Percentiles rank a stretch among this genome's conserved stretches.
Evolutionary conservation across 2,797 vertebrate genomes (phyloP).

Genomic region (Amblyraja radiata): DNA sequence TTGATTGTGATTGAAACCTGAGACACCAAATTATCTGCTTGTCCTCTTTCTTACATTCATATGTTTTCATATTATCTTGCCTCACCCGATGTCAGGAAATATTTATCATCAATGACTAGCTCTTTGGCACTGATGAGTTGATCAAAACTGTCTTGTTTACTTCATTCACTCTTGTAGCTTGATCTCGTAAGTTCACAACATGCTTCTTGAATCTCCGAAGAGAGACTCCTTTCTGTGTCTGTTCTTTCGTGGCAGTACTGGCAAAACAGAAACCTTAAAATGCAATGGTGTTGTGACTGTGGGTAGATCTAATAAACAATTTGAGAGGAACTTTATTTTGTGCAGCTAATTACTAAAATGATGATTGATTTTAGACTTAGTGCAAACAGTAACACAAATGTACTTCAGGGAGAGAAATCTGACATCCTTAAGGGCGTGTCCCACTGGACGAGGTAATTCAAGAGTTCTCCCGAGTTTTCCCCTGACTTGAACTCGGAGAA

Average conservation of each 20-base stretch:
- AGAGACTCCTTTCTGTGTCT: not conserved
- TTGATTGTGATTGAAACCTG: too few species aligned
- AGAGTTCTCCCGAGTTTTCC: too few species aligned
- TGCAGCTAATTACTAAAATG: not conserved
- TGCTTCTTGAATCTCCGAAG: not conserved
- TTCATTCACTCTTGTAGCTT: not conserved
- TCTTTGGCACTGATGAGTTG: not conserved
- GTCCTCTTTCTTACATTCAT: too few species aligned
- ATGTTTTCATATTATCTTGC: not conserved
- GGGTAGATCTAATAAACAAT: not conserved
- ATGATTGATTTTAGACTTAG: not conserved
- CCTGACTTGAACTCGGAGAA: too few species aligned
- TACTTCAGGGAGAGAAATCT: too few species aligned
- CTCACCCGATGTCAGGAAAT: not conserved
- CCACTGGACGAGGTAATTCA: too few species aligned
- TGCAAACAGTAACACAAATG: not conserved
- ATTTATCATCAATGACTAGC: not conserved
- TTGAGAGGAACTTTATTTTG: not conserved
- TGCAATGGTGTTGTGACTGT: not conserved
- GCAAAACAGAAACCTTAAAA: not conserved
- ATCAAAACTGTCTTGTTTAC: too few species aligned
- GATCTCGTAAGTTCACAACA: not conserved
- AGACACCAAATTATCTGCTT: too few species aligned
- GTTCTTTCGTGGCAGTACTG: not conserved
- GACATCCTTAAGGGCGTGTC: too few species aligned